Conservation (phyloP, 2,888 invertebrate species). For the Keiferia lycopersicella region DNA sequence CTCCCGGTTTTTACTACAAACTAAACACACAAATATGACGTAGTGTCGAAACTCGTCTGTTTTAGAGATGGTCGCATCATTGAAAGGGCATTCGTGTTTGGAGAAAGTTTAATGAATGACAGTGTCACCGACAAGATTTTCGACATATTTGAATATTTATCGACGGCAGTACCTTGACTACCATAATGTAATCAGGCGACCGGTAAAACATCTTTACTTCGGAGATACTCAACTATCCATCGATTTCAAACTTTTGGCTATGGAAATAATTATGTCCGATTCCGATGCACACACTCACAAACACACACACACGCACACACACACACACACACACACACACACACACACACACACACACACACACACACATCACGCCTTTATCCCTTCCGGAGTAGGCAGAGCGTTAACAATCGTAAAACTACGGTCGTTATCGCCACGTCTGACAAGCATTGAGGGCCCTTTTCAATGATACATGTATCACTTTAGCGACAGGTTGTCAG, state of each 20-base stretch:
- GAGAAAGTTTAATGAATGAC: constrained; percentile 58
- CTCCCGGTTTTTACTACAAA: neutral
- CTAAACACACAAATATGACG: constrained; percentile 13
- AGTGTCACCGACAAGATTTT: constrained; percentile 44
- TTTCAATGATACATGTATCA: too few relatives aligned
- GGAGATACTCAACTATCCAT: neutral
- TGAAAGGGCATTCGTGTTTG: constrained; percentile 46
- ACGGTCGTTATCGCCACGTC: too few relatives aligned
- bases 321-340: too few relatives aligned
- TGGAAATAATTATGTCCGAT: too few relatives aligned
- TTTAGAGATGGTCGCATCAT: constrained; percentile 41
- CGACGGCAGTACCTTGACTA: constrained; percentile 22
- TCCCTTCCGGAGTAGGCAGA: too few relatives aligned
- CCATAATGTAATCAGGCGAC: constrained; percentile 20
- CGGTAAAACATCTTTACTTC: constrained; percentile 10
- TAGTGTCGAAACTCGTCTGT: constrained; percentile 34
- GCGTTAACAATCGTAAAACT: too few relatives aligned
- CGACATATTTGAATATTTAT: constrained; percentile 45
- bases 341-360: too few relatives aligned
- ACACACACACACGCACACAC: too few relatives aligned
- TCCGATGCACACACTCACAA: too few relatives aligned
- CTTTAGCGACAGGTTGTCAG: too few relatives aligned
- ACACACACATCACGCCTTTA: too few relatives aligned
- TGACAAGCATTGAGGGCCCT: too few relatives aligned
- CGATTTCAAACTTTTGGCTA: neutral